Percentiles rank a stretch among this genome's conserved stretches.
phyloP scores from a whole-genome alignment of 1,140 invertebrate species.

The Drosophila nasuta region DNA sequence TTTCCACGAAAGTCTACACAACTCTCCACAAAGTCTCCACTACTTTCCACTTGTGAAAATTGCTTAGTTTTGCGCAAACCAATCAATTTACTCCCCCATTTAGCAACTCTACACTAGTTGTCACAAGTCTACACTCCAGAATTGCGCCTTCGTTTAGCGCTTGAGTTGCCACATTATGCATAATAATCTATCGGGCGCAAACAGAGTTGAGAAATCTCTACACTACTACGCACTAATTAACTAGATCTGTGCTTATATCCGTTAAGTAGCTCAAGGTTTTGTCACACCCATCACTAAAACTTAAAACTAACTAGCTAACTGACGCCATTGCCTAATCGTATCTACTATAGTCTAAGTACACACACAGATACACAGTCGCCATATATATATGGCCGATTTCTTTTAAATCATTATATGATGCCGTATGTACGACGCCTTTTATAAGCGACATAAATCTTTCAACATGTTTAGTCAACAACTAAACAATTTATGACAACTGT shows the following conservation, averaged over 20 bases:
- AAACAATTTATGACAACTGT: slow-evolving; percentile 79
- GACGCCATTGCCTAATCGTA: slow-evolving; percentile 69
- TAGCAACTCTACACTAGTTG: not conserved
- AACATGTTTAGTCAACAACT: slow-evolving; percentile 82
- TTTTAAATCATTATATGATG: slow-evolving; percentile 81
- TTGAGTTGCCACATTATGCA: not conserved
- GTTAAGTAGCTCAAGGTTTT: slow-evolving; percentile 73
- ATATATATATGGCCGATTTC: slow-evolving; percentile 64
- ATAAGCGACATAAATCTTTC: slow-evolving; percentile 73
- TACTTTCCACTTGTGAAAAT: slow-evolving; percentile 3
- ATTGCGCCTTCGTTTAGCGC: not conserved
- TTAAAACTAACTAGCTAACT: slow-evolving; percentile 40
- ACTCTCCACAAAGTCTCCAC: slow-evolving; percentile 9
- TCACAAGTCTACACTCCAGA: slow-evolving; percentile 12
- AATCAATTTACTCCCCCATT: not conserved
- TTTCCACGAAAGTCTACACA: not conserved
- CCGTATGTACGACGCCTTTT: slow-evolving; percentile 44
- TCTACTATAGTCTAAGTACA: slow-evolving; percentile 40
- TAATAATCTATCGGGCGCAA: slow-evolving; percentile 19
- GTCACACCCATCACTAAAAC: slow-evolving; percentile 41
- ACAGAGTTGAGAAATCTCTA: slow-evolving; percentile 29
- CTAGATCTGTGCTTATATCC: slow-evolving; percentile 39
- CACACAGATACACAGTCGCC: not conserved
- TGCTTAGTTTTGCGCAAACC: not conserved
- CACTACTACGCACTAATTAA: slow-evolving; percentile 44